Evolutionary conservation across 2,797 vertebrate species (phyloP).

Genomic region (Hydrolagus colliei): DNA sequence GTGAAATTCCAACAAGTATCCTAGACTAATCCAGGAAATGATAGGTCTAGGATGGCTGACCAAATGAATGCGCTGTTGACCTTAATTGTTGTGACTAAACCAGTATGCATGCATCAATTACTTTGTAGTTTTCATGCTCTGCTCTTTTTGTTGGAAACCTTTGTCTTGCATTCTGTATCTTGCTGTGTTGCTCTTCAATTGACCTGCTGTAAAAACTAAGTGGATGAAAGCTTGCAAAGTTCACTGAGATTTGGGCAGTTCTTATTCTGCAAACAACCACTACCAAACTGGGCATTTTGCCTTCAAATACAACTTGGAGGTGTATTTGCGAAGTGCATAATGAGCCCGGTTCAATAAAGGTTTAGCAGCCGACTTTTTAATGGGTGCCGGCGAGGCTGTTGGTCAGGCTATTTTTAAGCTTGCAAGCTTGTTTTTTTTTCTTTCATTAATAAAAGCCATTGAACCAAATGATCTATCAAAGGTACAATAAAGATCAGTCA

Average conservation of each 20-base stretch:
- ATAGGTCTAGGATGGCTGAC: not conserved
- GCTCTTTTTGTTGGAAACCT: not conserved
- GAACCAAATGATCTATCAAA: too few species aligned
- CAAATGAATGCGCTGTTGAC: not conserved
- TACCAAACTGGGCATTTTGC: too few species aligned
- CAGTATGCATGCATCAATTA: not conserved
- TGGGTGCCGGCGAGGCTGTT: not conserved
- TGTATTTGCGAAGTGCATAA: too few species aligned
- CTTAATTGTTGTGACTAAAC: conserved; percentile 11
- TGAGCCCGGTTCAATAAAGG: not conserved
- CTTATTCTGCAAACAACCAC: too few species aligned
- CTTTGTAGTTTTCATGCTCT: conserved; percentile 4
- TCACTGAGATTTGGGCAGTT: not conserved
- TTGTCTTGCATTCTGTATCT: not conserved
- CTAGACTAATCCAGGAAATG: conserved; percentile 9
- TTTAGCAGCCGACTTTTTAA: not conserved
- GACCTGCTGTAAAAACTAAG: not conserved
- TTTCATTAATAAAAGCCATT: too few species aligned
- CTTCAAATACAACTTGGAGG: too few species aligned
- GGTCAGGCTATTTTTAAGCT: not conserved
- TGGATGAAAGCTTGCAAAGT: not conserved
- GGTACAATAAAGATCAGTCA: too few species aligned
- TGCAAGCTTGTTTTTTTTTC: not conserved
- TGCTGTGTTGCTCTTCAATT: not conserved
- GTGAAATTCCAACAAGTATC: not conserved